Percentiles rank a stretch among this genome's conserved stretches.
Evolutionary conservation across 2,888 invertebrate species (phyloP).

Genomic region (Drosophila stalkeri): DNA sequence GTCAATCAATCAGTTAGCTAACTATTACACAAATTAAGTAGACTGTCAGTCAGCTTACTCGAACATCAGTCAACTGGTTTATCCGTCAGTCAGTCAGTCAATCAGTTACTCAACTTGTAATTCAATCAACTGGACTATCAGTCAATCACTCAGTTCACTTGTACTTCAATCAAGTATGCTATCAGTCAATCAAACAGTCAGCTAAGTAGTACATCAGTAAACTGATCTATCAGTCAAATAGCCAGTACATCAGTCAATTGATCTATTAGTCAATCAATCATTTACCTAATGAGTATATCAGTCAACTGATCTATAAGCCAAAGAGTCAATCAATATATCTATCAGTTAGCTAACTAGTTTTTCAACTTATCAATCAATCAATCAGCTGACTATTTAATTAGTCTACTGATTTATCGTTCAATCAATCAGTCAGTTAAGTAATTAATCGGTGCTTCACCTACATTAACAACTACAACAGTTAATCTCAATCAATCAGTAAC

Average conservation of each 20-base stretch:
- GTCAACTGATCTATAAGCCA: not conserved
- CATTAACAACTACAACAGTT: no score
- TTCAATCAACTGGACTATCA: not conserved
- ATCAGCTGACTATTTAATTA: not conserved
- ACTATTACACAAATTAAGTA: no score
- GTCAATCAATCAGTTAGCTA: no score
- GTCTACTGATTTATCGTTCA: no score
- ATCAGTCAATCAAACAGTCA: not conserved
- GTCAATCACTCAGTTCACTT: not conserved
- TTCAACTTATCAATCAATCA: no score
- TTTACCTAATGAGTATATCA: not conserved
- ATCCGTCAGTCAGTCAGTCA: not conserved
- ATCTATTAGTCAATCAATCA: not conserved
- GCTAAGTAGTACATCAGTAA: not conserved
- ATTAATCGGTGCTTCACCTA: no score
- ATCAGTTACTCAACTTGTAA: not conserved
- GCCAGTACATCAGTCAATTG: no score
- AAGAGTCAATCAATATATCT: no score
- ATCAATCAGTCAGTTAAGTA: not conserved
- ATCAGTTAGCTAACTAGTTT: no score
- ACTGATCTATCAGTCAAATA: no score
- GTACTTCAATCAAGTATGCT: not conserved
- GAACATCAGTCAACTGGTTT: not conserved
- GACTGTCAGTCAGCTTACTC: not conserved
- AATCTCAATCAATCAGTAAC: not conserved